Evolutionary conservation across 2,797 vertebrate species (phyloP), one percentile per base, ranked within the genome.

Genomic region (Anniella stebbinsi): DNA sequence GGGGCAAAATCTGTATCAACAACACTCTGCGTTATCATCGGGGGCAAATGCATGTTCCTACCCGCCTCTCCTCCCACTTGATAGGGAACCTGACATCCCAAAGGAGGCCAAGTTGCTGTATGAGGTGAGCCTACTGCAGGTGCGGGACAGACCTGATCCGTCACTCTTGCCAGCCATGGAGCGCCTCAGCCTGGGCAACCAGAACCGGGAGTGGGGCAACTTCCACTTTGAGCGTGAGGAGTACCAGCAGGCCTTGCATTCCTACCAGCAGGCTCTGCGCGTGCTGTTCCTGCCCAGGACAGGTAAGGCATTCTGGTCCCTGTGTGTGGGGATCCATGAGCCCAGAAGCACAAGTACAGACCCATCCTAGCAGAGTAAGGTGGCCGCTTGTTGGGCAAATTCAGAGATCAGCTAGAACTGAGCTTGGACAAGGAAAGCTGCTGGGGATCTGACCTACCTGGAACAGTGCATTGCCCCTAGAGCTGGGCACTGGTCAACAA

Each of bases 51-150:
- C 2, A 0, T 1, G 1, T 57, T 18, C n/a, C n/a, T 30, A 51
- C 73, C 11, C 77, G 25, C n/a, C 23, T 67, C 15, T 89, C 84
- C 92, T 69, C 45, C 92, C 3, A 80, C 94, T 77, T 92, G 84
- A 41, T 96, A 98, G 98, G 92, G 97, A 98, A 88, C 98, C 98
- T 86, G 98, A 98, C 93, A 98, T 99, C 89, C 98, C 98, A 60
- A 92, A 98, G 63, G 98, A 98, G 95, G 97, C 98, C 90, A 96
- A 98, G 84, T 84, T 98, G 87, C 96, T 98, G 36, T 98, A 98
- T 93, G 98, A 98, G 94, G 97, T 98, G 91, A 98, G 98, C 93
- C 97, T 99, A 92, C 96, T 98, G 84, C 96, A 97, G 92, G 95
- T 98, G 93, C 96, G 96, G 94, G 97, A 98, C 82, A 97, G 97